A percentile compares a stretch with the other conserved stretches of the same genome.
phyloP scores from a whole-genome alignment of 2,888 invertebrate genomes.

The Drosophila rubida region DNA sequence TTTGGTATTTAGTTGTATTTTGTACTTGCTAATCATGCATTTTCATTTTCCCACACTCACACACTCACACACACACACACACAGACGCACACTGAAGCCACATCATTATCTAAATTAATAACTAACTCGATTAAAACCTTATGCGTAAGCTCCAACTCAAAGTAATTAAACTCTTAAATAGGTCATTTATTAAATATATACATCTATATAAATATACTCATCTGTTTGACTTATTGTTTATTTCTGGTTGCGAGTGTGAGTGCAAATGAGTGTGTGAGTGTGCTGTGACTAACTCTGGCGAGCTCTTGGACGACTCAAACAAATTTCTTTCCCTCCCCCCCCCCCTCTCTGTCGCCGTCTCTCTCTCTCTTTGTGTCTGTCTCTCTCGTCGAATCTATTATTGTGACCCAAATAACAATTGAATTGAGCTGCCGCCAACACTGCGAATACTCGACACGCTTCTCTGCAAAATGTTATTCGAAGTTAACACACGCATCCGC shows the following conservation, averaged over 20 bases:
- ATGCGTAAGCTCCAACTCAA: conserved; percentile 20
- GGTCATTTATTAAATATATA: conserved; percentile 42
- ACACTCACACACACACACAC: conserved; percentile 8
- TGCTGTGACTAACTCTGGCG: conserved; percentile 12
- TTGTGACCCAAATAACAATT: conserved; percentile 51
- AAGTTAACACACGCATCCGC: neutral
- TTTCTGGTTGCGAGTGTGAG: conserved; percentile 9
- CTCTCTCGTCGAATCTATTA: conserved; percentile 27
- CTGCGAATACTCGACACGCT: conserved; percentile 16
- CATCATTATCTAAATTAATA: conserved; percentile 5
- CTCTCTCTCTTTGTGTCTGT: neutral
- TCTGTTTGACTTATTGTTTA: conserved; percentile 33
- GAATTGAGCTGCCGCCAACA: conserved; percentile 5
- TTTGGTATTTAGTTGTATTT: conserved; percentile 36
- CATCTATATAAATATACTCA: conserved; percentile 4
- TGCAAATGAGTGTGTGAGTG: conserved; percentile 9
- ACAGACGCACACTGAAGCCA: neutral
- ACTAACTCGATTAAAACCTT: conserved; percentile 23
- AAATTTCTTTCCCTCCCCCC: conserved; percentile 6
- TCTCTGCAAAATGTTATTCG: neutral
- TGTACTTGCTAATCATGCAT: conserved; percentile 51
- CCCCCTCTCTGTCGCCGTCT: too few species aligned
- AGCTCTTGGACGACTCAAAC: conserved; percentile 14
- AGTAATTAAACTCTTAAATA: conserved; percentile 39
- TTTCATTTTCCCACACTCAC: conserved; percentile 35